Base-by-base conservation (phyloP, 2,113 vertebrate genomes). In the Phyllostomus hastatus region DNA sequence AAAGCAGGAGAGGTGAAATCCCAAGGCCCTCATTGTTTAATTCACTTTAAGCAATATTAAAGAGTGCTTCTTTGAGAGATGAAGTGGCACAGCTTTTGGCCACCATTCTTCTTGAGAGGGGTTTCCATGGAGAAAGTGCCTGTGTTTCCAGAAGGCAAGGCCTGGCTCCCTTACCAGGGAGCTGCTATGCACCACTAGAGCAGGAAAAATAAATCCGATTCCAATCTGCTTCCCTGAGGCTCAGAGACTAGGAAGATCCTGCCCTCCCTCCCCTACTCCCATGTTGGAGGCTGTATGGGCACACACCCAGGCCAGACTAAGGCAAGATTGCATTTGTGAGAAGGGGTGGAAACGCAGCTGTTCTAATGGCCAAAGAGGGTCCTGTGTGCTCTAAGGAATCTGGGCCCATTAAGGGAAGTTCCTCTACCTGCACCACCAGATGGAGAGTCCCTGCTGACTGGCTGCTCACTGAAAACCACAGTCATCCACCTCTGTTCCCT, bases 161-260 rank as follows among this genome's bases (percentile, higher is more conserved):
- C 57, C 59, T 67, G 12, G 28, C 38, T 84, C 90, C 69, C 79
- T 83, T 95, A 38, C 50, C 2, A 10, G 69, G 87, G 66, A 97
- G 64, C 35, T 2, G 84, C 88, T 90, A 17, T 91, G 91, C 43
- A 1, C 91, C 95, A 66, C 85, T 91, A 92, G 69, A 96, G 89
- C 94, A 94, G 64, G 73, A 95, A 79, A 96, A 95, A 96, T 96
- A 98, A 98, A 97, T 96, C 89, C 14, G 0, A 93, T 93, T 95
- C 85, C 94, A 97, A 89, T 96, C 93, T 95, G 93, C 61, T 94
- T 93, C 24, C 1, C 69, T 64, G 22, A 91, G 75, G 85, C 69
- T 70, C 95, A 84, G 41, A 96, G 67, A 73, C 41, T 67, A 81
- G 57, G 57, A 59, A 24, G 57, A 59, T 8, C 22, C 57, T 10